Evolutionary conservation across 2,888 invertebrate genomes (phyloP).

Genomic region (Ischnura elegans): DNA sequence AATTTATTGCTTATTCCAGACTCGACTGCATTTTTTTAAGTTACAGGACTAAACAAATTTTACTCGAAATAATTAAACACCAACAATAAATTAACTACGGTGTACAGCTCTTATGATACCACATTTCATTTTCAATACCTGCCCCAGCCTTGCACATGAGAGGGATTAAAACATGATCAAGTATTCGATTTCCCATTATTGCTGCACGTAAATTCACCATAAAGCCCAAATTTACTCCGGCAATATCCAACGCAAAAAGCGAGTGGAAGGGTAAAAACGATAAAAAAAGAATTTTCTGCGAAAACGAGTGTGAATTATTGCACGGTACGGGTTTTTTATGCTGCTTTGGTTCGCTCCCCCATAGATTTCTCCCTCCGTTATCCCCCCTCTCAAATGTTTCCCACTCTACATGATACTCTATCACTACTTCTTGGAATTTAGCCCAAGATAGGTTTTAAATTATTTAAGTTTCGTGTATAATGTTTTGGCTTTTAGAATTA

Average conservation of each 20-base stretch:
- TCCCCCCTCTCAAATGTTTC: neutral
- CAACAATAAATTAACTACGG: neutral
- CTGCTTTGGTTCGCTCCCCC: too few species aligned
- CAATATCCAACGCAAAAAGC: neutral
- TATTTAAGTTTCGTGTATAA: too few species aligned
- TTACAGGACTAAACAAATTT: neutral
- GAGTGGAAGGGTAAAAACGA: neutral
- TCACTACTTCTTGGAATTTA: too few species aligned
- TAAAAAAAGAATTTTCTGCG: neutral
- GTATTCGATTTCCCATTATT: neutral
- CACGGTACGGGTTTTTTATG: too few species aligned
- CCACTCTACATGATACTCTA: neutral
- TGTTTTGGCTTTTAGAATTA: too few species aligned
- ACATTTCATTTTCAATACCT: neutral
- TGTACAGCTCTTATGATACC: neutral
- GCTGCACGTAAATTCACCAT: neutral
- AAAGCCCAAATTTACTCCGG: neutral
- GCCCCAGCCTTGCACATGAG: neutral
- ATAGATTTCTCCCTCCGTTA: neutral
- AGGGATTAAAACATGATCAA: neutral
- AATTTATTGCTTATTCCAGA: too few species aligned
- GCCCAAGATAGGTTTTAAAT: too few species aligned
- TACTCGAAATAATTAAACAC: neutral
- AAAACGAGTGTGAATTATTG: neutral
- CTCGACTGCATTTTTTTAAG: too few species aligned